Conservation (phyloP, 2,888 invertebrate species). For the Limnephilus marmoratus region DNA sequence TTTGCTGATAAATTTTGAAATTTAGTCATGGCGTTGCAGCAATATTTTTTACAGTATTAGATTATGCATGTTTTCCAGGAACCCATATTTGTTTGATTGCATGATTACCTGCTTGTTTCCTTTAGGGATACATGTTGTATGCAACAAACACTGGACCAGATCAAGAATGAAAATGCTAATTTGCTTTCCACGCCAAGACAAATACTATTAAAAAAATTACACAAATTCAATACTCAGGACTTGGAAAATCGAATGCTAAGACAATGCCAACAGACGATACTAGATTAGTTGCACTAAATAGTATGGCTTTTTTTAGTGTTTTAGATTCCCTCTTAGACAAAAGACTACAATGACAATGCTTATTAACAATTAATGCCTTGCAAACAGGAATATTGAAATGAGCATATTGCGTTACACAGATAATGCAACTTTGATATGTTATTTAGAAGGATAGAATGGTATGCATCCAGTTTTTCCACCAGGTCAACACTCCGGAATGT, state of each 20-base stretch:
- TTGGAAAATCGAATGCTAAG: neutral
- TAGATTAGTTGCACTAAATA: slow-evolving; percentile 38
- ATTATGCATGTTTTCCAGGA: neutral
- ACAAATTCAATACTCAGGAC: neutral
- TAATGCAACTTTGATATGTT: neutral
- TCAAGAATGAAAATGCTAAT: slow-evolving; percentile 4
- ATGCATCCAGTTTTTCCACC: neutral
- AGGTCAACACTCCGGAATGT: neutral
- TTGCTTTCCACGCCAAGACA: slow-evolving; percentile 29
- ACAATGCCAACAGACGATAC: neutral
- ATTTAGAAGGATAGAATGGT: neutral
- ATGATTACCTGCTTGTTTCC: slow-evolving; percentile 18
- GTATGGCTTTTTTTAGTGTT: slow-evolving; percentile 30
- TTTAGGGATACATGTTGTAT: neutral
- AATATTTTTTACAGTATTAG: neutral
- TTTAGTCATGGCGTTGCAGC: neutral
- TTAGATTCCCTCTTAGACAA: slow-evolving; percentile 4
- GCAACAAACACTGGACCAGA: neutral
- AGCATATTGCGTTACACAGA: slow-evolving; percentile 7
- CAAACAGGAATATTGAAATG: slow-evolving; percentile 9
- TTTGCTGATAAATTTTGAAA: neutral
- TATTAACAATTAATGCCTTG: slow-evolving; percentile 43
- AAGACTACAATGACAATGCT: slow-evolving; percentile 32
- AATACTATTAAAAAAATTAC: neutral
- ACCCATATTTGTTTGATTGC: neutral